Evolutionary conservation across 2,113 vertebrate genomes (phyloP).

Genomic region (Chionodraco myersi): DNA sequence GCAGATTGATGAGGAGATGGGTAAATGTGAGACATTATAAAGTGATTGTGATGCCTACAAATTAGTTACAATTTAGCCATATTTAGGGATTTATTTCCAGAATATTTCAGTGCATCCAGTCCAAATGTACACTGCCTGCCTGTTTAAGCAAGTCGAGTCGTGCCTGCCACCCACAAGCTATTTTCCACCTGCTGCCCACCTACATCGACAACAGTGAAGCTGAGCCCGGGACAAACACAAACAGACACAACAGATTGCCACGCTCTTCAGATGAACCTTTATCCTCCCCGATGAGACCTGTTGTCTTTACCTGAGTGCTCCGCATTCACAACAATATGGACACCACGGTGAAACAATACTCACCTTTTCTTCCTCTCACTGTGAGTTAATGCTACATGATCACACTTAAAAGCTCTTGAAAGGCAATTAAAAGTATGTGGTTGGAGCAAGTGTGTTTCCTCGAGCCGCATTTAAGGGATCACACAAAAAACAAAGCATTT

Average conservation of each 20-base stretch:
- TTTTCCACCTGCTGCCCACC: slow-evolving; percentile 79
- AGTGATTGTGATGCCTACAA: slow-evolving; percentile 7
- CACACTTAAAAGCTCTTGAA: slow-evolving; percentile 1
- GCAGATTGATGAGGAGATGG: neutral
- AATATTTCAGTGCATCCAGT: slow-evolving; percentile 5
- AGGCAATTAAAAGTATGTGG: neutral
- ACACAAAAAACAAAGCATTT: neutral
- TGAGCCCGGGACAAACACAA: slow-evolving; percentile 67
- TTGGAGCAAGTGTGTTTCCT: neutral
- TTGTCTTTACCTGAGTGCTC: slow-evolving; percentile 58
- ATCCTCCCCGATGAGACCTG: slow-evolving; percentile 51
- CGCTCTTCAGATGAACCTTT: slow-evolving; percentile 70
- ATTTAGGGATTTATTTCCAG: neutral
- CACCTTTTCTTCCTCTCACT: slow-evolving; percentile 10
- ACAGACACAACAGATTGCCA: slow-evolving; percentile 69
- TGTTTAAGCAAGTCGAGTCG: slow-evolving; percentile 62
- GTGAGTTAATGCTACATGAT: slow-evolving; percentile 9
- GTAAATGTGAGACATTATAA: neutral
- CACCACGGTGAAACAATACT: slow-evolving; percentile 46
- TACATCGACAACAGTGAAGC: slow-evolving; percentile 74
- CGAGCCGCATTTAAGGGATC: neutral
- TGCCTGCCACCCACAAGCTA: slow-evolving; percentile 74
- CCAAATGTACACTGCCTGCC: slow-evolving; percentile 48
- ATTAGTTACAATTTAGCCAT: neutral
- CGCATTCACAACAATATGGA: slow-evolving; percentile 38